These are phyloP conservation scores for Xiphydria camelus DNA, from an alignment of 2,888 invertebrate species.

Conservation along the genomic window DNA sequence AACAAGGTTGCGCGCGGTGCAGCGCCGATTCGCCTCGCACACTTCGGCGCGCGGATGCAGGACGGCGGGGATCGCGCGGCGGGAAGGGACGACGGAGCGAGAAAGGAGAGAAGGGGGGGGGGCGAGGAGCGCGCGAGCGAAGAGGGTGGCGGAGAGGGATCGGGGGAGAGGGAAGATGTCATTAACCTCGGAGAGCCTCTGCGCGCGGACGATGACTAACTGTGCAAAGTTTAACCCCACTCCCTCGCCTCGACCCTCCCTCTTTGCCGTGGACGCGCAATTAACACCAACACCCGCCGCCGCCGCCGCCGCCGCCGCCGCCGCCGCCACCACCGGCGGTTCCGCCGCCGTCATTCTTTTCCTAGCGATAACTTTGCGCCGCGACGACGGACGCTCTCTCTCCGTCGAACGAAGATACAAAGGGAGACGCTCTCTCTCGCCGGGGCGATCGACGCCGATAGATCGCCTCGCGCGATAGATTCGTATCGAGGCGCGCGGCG, in stretches of 20 bases:
- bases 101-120: constrained; percentile 10
- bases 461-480: no score
- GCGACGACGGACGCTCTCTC: no score
- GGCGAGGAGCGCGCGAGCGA: constrained; percentile 20
- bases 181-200: constrained; percentile 31
- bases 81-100: no score
- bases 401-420: no score
- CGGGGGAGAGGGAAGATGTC: constrained; percentile 23
- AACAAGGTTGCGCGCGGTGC: constrained; percentile 24
- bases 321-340: no score
- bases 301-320: not conserved
- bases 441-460: no score
- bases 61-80: constrained; percentile 6
- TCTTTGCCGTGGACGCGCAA: constrained; percentile 1
- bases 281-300: constrained; percentile 2
- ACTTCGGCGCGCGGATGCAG: constrained; percentile 13
- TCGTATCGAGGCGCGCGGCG: no score
- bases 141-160: constrained; percentile 29
- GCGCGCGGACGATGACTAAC: constrained; percentile 35
- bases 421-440: no score
- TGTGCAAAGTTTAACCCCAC: constrained; percentile 39
- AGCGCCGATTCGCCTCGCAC: constrained; percentile 16
- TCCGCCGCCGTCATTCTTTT: constrained; percentile 4
- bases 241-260: constrained; percentile 5
- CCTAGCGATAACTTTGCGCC: constrained; percentile 1